Evolutionary conservation across 1,140 invertebrate species (phyloP).

Genomic region (Pemphigus obesinymphae): DNA sequence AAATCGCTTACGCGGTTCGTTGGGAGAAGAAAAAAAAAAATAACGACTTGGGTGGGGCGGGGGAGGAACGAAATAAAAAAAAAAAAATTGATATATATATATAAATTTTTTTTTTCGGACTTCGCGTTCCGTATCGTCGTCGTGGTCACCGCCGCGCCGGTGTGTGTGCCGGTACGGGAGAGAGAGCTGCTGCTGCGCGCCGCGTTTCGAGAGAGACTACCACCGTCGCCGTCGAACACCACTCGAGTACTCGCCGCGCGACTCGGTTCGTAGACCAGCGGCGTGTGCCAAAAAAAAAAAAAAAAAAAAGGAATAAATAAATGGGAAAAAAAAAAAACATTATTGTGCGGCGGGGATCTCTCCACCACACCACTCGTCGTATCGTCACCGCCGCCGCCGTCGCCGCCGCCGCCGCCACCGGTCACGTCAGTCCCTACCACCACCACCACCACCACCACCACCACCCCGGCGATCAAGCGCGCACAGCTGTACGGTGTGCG

Average conservation of each 20-base stretch:
- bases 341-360: conserved; percentile 17
- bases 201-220: no score
- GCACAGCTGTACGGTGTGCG: no score
- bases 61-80: no score
- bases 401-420: not conserved
- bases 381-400: not conserved
- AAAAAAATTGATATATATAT: no score
- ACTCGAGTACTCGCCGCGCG: not conserved
- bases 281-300: conserved; percentile 42
- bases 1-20: not conserved
- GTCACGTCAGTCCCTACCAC: not conserved
- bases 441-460: no score
- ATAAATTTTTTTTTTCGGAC: no score
- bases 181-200: no score
- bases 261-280: not conserved
- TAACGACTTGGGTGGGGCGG: no score
- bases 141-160: not conserved
- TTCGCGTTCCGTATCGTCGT: not conserved
- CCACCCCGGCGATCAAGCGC: no score
- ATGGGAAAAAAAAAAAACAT: not conserved
- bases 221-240: not conserved
- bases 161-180: no score
- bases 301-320: conserved; percentile 28
- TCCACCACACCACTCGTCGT: not conserved
- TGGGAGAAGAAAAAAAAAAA: not conserved